A percentile compares a stretch with the other conserved stretches of the same genome.
These are phyloP conservation scores for Centropyge bicolor DNA, from an alignment of 2,797 vertebrate species.

Conservation along the genomic window DNA sequence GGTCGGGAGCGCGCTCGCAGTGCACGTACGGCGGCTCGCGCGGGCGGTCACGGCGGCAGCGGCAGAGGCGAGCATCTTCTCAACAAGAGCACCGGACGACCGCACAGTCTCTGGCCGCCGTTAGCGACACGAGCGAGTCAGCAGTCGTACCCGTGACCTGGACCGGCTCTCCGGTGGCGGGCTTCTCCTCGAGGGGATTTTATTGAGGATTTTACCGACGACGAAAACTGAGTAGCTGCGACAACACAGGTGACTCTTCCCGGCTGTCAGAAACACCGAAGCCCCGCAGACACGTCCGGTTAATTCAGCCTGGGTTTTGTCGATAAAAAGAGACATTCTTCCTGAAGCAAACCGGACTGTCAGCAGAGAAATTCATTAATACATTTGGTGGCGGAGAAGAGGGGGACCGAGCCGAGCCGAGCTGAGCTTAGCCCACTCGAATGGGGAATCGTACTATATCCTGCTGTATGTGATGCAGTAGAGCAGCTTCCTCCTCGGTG, in stretches of 20 bases:
- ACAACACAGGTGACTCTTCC: conserved; percentile 67
- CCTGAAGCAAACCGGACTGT: conserved; percentile 35
- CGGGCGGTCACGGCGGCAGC: conserved; percentile 47
- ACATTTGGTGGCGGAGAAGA: conserved; percentile 37
- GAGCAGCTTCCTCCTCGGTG: conserved; percentile 37
- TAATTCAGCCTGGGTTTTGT: conserved; percentile 31
- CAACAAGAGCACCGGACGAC: conserved; percentile 32
- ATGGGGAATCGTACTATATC: conserved; percentile 31
- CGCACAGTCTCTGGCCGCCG: conserved; percentile 34
- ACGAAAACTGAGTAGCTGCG: conserved; percentile 34
- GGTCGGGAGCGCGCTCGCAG: conserved; percentile 56
- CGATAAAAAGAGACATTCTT: conserved; percentile 20
- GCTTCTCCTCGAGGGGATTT: conserved; percentile 42
- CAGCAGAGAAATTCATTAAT: conserved; percentile 35
- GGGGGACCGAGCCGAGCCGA: conserved; percentile 26
- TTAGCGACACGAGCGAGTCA: conserved; percentile 23
- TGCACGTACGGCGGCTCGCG: conserved; percentile 27
- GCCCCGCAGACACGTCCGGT: conserved; percentile 50
- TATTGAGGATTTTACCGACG: conserved; percentile 64
- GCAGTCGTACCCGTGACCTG: conserved; percentile 15
- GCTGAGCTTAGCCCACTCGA: conserved; percentile 31
- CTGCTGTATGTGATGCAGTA: conserved; percentile 56
- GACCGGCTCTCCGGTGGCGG: conserved; percentile 24
- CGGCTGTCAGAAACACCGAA: conserved; percentile 40
- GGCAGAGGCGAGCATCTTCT: conserved; percentile 29